Conservation (phyloP, 2,888 invertebrate species). For the Pseudoips prasinana region DNA sequence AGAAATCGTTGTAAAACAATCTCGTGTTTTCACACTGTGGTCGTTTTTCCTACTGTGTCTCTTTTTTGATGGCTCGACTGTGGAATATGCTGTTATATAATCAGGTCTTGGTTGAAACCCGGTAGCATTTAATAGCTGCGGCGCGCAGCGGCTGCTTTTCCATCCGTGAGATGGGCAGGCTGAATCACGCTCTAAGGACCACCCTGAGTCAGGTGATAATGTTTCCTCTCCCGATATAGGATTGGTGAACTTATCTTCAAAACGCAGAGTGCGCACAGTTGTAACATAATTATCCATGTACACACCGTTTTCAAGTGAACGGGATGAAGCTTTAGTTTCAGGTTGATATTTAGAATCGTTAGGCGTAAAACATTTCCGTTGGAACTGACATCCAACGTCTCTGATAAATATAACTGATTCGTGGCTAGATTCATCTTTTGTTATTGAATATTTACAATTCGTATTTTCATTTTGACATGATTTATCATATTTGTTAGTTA, state of each 20-base stretch:
- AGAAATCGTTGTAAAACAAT: constrained; percentile 21
- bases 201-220: constrained; percentile 41
- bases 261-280: constrained; percentile 52
- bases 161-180: constrained; percentile 49
- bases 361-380: constrained; percentile 40
- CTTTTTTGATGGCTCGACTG: constrained; percentile 14
- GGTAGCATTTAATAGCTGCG: constrained; percentile 20
- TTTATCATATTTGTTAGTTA: constrained; percentile 37
- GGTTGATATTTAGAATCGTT: constrained; percentile 40
- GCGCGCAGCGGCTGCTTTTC: constrained; percentile 13
- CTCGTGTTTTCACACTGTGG: constrained; percentile 1
- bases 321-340: constrained; percentile 48
- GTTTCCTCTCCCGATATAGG: constrained; percentile 40
- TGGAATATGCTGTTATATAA: constrained; percentile 40
- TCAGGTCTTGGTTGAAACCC: constrained; percentile 44
- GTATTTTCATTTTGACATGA: constrained; percentile 60
- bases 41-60: background rate
- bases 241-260: constrained; percentile 58
- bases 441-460: constrained; percentile 30
- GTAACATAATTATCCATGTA: too few relatives aligned
- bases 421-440: constrained; percentile 32
- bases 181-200: constrained; percentile 45
- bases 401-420: constrained; percentile 62
- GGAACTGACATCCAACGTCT: constrained; percentile 72
- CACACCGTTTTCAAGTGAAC: constrained; percentile 38